Evolutionary conservation across 1,140 invertebrate species (phyloP).

Genomic region (Leptinotarsa lineolata): DNA sequence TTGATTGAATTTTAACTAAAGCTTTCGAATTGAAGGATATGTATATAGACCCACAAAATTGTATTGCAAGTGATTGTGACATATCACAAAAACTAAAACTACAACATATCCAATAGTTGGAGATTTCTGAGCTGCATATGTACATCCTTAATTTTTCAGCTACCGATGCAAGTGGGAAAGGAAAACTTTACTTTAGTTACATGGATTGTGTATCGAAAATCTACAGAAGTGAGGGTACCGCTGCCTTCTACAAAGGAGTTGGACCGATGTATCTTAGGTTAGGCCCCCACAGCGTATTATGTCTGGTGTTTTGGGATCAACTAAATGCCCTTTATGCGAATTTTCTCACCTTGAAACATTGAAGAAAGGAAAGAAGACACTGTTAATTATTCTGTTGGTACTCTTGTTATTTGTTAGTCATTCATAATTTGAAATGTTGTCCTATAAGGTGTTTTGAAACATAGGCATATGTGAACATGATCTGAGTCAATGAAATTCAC

Average conservation of each 20-base stretch:
- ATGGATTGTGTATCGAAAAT: slow-evolving; percentile 81
- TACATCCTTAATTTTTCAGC: slow-evolving; percentile 57
- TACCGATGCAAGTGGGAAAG: slow-evolving; percentile 68
- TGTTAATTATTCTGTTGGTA: no score
- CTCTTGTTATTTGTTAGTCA: no score
- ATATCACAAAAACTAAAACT: no score
- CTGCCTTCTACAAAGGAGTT: slow-evolving; percentile 86
- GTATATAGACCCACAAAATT: no score
- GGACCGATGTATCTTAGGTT: slow-evolving; percentile 82
- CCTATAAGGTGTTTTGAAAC: no score
- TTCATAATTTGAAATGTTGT: no score
- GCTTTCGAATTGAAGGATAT: no score
- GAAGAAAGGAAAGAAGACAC: not conserved
- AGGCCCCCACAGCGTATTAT: slow-evolving; percentile 84
- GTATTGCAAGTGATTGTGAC: no score
- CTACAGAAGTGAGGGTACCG: slow-evolving; percentile 72
- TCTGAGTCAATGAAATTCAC: no score
- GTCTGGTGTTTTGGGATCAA: slow-evolving; percentile 85
- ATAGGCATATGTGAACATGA: no score
- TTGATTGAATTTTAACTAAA: no score
- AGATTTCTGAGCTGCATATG: not conserved
- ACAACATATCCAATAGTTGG: not conserved
- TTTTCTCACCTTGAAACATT: slow-evolving; percentile 11
- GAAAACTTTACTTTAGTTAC: slow-evolving; percentile 75
- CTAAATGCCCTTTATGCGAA: slow-evolving; percentile 58